These are phyloP conservation scores for Ceriagrion tenellum DNA, from an alignment of 2,888 invertebrate species.

Conservation along the genomic window DNA sequence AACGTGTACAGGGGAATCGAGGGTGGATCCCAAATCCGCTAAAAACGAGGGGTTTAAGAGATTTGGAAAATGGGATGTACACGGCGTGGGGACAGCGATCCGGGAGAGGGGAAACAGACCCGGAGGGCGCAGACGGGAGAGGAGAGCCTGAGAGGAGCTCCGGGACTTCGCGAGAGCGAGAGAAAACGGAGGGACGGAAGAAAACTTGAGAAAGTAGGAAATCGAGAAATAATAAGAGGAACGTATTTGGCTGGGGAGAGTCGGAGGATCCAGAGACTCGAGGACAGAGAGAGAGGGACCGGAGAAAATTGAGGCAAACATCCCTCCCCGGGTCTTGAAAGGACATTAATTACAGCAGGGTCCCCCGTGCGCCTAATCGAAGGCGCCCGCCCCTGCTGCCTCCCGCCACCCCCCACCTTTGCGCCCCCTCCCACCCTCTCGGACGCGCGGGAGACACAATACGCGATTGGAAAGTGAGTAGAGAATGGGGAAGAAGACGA, in stretches of 20 bases:
- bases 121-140: too few relatives aligned
- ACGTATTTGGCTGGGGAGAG: neutral
- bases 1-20: neutral
- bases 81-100: neutral
- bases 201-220: neutral
- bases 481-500: neutral
- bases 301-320: neutral
- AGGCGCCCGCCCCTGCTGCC: neutral
- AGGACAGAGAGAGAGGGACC: neutral
- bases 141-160: neutral
- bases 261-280: too few relatives aligned
- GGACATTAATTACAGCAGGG: neutral
- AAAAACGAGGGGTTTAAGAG: conserved; percentile 21
- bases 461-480: neutral
- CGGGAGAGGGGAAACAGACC: neutral
- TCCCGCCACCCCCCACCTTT: too few relatives aligned
- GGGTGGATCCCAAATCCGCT: neutral
- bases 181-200: neutral
- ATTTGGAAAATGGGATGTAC: conserved; percentile 29
- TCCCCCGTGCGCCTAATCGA: neutral
- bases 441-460: neutral
- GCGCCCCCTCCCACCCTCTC: accelerated
- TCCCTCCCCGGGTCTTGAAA: neutral
- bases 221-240: neutral
- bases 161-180: neutral